phyloP scores from a whole-genome alignment of 2,113 vertebrate species.

The Spea bombifrons region DNA sequence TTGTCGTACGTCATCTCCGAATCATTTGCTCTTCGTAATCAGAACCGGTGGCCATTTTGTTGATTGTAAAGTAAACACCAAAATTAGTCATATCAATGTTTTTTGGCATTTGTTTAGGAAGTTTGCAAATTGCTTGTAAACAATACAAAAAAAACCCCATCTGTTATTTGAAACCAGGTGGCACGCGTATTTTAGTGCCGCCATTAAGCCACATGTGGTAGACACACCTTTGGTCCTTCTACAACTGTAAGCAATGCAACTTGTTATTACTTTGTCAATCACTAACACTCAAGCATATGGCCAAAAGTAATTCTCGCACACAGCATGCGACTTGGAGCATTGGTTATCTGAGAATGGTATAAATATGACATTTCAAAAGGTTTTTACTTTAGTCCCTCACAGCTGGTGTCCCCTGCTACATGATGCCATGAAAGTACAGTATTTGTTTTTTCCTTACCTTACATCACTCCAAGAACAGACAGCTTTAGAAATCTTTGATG shows the following conservation, averaged over 20 bases:
- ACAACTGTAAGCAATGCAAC: slow-evolving; percentile 23
- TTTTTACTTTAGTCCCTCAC: slow-evolving; percentile 32
- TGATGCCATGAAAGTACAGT: slow-evolving; percentile 34
- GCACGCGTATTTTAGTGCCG: slow-evolving; percentile 19
- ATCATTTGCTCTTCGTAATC: no score
- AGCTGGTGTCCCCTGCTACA: slow-evolving; percentile 25
- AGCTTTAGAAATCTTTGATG: no score
- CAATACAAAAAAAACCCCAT: slow-evolving; percentile 11
- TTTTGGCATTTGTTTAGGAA: no score
- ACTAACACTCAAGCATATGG: slow-evolving; percentile 18
- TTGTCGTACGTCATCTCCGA: no score
- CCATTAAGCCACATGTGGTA: slow-evolving; percentile 24
- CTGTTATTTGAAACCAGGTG: slow-evolving; percentile 14
- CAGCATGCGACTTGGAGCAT: not conserved
- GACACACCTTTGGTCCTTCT: slow-evolving; percentile 12
- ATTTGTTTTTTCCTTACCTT: not conserved
- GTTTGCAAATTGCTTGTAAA: slow-evolving; percentile 12
- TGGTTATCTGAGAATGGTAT: slow-evolving; percentile 15
- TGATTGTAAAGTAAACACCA: no score
- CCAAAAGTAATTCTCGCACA: slow-evolving; percentile 25
- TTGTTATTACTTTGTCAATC: slow-evolving; percentile 37
- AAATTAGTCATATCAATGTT: no score
- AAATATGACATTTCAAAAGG: slow-evolving; percentile 47
- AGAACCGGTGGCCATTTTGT: no score
- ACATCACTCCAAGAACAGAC: no score